phyloP scores from a whole-genome alignment of 2,113 vertebrate genomes.

The Turdus rufiventris region DNA sequence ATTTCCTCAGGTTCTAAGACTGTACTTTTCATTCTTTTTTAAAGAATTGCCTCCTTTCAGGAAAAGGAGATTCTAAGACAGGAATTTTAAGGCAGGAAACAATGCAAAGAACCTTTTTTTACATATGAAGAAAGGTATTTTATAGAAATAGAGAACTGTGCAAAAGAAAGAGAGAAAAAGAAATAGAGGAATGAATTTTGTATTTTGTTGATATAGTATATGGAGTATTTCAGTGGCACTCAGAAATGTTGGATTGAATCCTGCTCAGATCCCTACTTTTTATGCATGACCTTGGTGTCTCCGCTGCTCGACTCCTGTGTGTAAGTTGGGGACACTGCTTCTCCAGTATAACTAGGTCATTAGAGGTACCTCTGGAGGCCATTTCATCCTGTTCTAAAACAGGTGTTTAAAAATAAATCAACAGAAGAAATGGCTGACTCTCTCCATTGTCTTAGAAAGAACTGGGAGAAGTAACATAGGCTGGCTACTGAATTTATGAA shows the following conservation, averaged over 20 bases:
- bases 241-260: neutral
- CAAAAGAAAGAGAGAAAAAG: neutral
- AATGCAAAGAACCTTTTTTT: neutral
- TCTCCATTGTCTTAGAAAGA: neutral
- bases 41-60: neutral
- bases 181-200: neutral
- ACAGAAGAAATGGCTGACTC: neutral
- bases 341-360: neutral
- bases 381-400: neutral
- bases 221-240: neutral
- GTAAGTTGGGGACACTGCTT: neutral
- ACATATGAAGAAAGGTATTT: neutral
- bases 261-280: neutral
- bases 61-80: neutral
- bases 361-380: neutral
- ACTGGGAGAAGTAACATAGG: neutral
- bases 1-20: neutral
- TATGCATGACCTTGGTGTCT: neutral
- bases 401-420: neutral
- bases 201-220: neutral
- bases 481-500: neutral
- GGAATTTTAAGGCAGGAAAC: neutral
- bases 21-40: neutral
- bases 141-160: neutral
- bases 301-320: neutral